phyloP scores from a whole-genome alignment of 1,140 invertebrate species.

The Papilio xuthus region DNA sequence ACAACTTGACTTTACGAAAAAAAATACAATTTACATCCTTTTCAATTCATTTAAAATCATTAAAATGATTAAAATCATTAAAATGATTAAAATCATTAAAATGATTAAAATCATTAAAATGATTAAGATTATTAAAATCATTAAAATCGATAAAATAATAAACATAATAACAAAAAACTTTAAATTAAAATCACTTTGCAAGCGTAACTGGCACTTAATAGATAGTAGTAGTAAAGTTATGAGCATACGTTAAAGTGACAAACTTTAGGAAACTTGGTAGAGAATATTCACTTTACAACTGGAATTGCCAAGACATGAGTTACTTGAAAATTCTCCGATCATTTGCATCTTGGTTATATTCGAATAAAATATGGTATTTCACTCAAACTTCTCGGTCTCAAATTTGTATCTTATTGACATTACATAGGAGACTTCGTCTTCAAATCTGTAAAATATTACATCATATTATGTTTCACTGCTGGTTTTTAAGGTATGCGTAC shows the following conservation, averaged over 20 bases:
- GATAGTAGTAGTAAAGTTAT: background rate
- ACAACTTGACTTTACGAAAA: no score
- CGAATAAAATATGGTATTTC: constrained; percentile 9
- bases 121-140: no score
- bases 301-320: background rate
- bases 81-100: no score
- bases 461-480: no score
- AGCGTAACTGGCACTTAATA: background rate
- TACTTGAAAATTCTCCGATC: constrained; percentile 1
- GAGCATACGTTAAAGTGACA: background rate
- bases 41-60: no score
- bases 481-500: no score
- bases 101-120: no score
- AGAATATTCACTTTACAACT: background rate
- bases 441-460: background rate
- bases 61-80: no score
- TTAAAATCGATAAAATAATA: no score
- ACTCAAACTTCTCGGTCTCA: background rate
- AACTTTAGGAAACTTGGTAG: background rate
- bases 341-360: background rate
- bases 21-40: no score
- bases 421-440: background rate
- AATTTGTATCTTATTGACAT: constrained; percentile 6
- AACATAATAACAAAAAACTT: no score
- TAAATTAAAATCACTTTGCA: background rate